These are phyloP conservation scores for Nomia melanderi DNA, from an alignment of 1,140 invertebrate species.

Conservation along the genomic window DNA sequence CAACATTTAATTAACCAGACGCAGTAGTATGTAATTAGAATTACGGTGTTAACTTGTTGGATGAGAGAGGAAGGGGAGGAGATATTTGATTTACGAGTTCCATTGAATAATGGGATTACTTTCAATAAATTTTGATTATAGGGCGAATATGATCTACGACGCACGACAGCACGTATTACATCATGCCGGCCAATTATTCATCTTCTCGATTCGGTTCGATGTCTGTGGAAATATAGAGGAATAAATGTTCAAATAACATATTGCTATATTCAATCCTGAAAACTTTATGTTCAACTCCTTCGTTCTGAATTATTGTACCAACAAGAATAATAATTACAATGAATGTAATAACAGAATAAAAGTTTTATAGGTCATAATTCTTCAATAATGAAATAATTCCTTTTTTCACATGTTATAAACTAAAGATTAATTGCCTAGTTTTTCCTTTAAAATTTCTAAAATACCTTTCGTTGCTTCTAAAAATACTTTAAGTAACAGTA, in stretches of 20 bases:
- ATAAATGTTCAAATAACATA: not conserved
- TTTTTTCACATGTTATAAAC: too few species aligned
- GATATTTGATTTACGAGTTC: conserved; percentile 19
- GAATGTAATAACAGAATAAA: too few species aligned
- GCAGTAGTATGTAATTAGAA: not conserved
- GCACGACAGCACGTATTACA: not conserved
- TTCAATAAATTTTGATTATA: conserved; percentile 31
- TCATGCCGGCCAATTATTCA: conserved; percentile 9
- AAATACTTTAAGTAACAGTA: too few species aligned
- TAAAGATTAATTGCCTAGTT: too few species aligned
- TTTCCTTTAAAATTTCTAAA: too few species aligned
- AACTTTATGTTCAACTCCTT: too few species aligned
- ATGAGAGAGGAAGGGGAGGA: conserved; percentile 10
- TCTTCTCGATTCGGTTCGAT: not conserved
- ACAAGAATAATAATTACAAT: too few species aligned
- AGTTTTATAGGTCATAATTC: too few species aligned
- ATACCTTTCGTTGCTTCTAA: too few species aligned
- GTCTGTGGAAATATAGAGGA: not conserved
- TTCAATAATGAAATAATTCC: too few species aligned
- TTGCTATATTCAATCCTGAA: not conserved
- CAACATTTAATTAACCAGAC: conserved; percentile 1
- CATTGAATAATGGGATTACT: conserved; percentile 34
- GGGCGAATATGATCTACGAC: not conserved
- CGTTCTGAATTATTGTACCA: too few species aligned
- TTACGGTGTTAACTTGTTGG: conserved; percentile 48